Base-by-base conservation (phyloP, 2,113 vertebrate species). In the Toxotes jaculatrix region DNA sequence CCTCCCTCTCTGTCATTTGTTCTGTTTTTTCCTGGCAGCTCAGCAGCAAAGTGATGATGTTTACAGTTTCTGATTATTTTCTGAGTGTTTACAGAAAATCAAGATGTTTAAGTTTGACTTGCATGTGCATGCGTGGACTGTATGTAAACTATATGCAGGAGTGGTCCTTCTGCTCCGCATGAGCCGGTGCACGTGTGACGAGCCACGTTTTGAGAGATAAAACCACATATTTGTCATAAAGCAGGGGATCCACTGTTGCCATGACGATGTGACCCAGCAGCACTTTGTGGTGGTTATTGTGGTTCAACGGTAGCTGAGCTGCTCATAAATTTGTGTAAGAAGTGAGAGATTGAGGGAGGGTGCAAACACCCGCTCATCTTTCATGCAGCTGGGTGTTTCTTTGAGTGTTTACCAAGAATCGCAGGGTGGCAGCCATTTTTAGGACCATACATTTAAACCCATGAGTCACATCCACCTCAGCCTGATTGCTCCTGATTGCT, bases 391-490 rank as follows among this genome's bases (percentile, higher is more conserved):
- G 91, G 91, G 90, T 80, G 91, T 91, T 85, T 83, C 86, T 86
- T 32, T 80, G 66, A 76, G 82, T 63, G 60, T 74, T 76, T 16
- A 82, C 74, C 34, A n/a, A 67, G 59, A 86, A 70, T 67, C 55
- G 68, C 67, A 80, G 89, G 80, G 67, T 81, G 68, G 87, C 84
- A 74, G 85, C 63, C 89, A 79, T 86, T 93, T 93, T 93, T 90
- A 91, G 91, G 74, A 85, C 45, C 80, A 69, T 88, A 67, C 88
- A 90, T 94, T 94, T 88, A 92, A 84, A 56, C 13, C n/a, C 59
- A 71, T 93, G 92, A 94, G 84, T 93, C 93, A 92, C 51, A 49
- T 80, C 55, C 90, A 87, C 77, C 88, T 88, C 86, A 65, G 78
- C 76, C 49, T 80, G 80, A 89, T 77, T 77, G 38, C 78, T 84